Conservation (phyloP, 2,888 invertebrate genomes). For the Lysandra coridon region DNA sequence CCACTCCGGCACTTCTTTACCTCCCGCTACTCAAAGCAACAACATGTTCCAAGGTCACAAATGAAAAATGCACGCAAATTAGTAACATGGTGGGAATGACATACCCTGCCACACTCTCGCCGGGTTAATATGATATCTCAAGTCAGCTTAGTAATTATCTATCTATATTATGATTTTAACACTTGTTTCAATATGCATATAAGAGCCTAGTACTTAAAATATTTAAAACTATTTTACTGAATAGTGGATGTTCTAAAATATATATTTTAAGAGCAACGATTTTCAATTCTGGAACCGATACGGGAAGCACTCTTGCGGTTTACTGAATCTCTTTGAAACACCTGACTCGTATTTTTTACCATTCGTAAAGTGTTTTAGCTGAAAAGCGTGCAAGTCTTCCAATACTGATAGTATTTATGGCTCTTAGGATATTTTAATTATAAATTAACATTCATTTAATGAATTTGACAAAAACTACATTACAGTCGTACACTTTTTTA, state of each 20-base stretch:
- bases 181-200: not conserved
- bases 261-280: not conserved
- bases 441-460: not conserved
- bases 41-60: no score
- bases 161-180: no score
- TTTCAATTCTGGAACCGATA: constrained; percentile 1
- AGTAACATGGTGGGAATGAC: no score
- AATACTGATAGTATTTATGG: not conserved
- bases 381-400: not conserved
- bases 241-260: not conserved
- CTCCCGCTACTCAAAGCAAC: no score
- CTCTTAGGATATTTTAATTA: not conserved
- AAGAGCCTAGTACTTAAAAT: not conserved
- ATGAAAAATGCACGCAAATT: no score
- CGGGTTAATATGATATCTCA: no score
- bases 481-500: no score
- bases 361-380: not conserved
- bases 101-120: no score
- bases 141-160: no score
- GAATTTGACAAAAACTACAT: not conserved
- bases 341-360: not conserved
- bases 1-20: no score
- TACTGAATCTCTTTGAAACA: constrained; percentile 8
- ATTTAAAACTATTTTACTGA: not conserved
- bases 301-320: not conserved